Evolutionary conservation across 1,140 invertebrate genomes (phyloP), one percentile per base, ranked within the genome.

Genomic region (Solenopsis fugax): DNA sequence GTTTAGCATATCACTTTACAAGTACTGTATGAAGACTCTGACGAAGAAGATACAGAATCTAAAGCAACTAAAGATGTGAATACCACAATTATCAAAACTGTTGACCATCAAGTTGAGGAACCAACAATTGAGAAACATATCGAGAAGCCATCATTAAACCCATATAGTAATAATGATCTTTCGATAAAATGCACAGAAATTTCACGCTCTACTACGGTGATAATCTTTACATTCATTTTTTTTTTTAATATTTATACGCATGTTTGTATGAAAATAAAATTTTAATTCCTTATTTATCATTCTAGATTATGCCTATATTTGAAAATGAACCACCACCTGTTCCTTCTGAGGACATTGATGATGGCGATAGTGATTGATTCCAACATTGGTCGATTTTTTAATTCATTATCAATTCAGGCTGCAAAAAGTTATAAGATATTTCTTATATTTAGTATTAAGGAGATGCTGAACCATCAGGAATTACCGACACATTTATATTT

Each of bases 311-410:
- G 77, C 84, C 88, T 18, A 50, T 71, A 37, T 88, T 86, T 69
- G 85, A 89, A 69, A 91, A 92, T 13, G 92, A 92, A 90, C 93
- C 93, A 73, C 93, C 94, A 37, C 93, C 93, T 16, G 92, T 94
- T 86, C 92, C 93, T 50, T 90, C 89, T 16, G 90, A 92, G 67
- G 93, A 91, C 4, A 90, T 50, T 6, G 78, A 87, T 18, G 88
- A 87, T 48, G 82, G 37, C 2, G 71, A 90, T 48, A 29, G 41
- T 48, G 18, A 62, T 52, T 77, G 37, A 56, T 71, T 76, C 0
- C 12, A 24, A 58, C 4, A 72, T 1, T 54, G 65, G 4, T 37
- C 3, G 18, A 86, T 72, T 75, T 29, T 69, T 64, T 4, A 72
- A 69, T 73, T 72, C 45, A 71, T 21, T 29, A 75, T 45, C 10